Conservation (phyloP, 2,113 vertebrate genomes). For the Ornithorhynchus anatinus region DNA sequence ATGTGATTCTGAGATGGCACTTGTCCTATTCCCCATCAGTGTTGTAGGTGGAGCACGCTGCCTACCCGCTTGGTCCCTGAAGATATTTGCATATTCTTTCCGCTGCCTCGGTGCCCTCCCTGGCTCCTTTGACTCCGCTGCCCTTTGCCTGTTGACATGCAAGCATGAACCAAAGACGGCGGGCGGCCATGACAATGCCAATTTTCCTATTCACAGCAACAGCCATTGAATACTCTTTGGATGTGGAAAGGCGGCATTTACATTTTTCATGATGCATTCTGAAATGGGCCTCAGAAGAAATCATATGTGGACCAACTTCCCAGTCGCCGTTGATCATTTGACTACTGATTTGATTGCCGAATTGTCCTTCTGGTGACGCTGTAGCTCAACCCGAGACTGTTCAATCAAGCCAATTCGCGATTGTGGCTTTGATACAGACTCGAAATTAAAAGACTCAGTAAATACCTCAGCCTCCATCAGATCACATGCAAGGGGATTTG, state of each 20-base stretch:
- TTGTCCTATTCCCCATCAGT: no score
- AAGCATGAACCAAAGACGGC: constrained; percentile 6
- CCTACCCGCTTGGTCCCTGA: no score
- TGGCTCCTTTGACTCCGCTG: constrained; percentile 14
- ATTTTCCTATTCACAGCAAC: constrained; percentile 87
- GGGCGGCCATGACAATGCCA: constrained; percentile 60
- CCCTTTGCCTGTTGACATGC: constrained; percentile 6
- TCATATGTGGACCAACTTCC: constrained; percentile 74
- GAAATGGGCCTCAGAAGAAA: constrained; percentile 67
- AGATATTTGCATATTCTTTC: neutral
- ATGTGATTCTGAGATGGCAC: no score
- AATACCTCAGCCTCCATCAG: neutral
- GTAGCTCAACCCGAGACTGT: constrained; percentile 44
- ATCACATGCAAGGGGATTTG: neutral
- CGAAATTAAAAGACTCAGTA: constrained; percentile 44
- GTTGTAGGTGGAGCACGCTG: no score
- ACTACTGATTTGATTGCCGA: constrained; percentile 89
- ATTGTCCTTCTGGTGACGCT: constrained; percentile 58
- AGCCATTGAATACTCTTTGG: constrained; percentile 62
- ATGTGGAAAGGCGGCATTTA: constrained; percentile 81
- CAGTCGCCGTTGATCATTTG: constrained; percentile 88
- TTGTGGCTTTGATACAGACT: constrained; percentile 42
- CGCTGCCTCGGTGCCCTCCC: neutral
- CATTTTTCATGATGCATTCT: constrained; percentile 78
- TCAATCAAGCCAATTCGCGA: constrained; percentile 39